A percentile compares a stretch with the other conserved stretches of the same genome.
Evolutionary conservation across 2,113 vertebrate species (phyloP).

Genomic region (Zapus hudsonius): DNA sequence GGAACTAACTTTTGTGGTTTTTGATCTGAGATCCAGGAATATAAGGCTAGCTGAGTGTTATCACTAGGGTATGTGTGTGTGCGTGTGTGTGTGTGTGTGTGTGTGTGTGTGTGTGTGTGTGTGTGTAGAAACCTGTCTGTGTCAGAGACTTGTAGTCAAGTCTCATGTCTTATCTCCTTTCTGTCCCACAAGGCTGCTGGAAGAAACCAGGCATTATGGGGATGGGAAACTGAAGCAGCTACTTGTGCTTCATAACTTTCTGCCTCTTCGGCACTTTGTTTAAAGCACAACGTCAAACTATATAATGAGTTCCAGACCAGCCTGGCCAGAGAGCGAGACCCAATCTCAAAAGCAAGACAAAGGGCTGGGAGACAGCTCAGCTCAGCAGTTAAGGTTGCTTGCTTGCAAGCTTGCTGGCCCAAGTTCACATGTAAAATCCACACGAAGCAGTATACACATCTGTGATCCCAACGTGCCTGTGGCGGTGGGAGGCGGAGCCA

Average conservation of each 20-base stretch:
- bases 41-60: neutral
- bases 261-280: neutral
- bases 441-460: too few species aligned
- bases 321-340: too few species aligned
- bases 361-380: too few species aligned
- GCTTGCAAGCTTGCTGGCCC: too few species aligned
- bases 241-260: neutral
- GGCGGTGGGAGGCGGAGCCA: too few species aligned
- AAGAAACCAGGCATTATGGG: neutral
- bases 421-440: too few species aligned
- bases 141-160: neutral
- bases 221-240: neutral
- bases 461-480: too few species aligned
- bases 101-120: too few species aligned
- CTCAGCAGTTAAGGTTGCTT: too few species aligned
- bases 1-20: conserved; percentile 8
- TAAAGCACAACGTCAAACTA: neutral
- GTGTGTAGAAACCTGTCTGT: neutral
- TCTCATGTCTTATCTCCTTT: neutral
- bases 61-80: neutral
- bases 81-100: too few species aligned
- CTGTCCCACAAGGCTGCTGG: neutral
- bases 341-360: too few species aligned
- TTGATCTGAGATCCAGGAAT: neutral
- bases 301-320: too few species aligned